A percentile compares a stretch with the other conserved stretches of the same genome.
phyloP scores from a whole-genome alignment of 2,888 invertebrate genomes.

The Asteroscopus sphinx region DNA sequence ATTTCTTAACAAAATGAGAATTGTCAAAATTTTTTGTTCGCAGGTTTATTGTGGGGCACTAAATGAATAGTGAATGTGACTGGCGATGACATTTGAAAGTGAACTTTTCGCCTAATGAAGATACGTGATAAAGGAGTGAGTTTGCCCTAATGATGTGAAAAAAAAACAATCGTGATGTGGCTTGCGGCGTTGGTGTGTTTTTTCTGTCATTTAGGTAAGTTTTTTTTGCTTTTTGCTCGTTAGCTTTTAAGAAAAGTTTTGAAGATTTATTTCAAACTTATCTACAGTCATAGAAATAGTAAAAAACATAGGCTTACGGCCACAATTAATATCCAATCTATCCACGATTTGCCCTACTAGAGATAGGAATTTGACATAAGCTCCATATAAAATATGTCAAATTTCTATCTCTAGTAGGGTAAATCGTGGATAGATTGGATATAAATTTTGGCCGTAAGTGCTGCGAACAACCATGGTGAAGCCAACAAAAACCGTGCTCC shows the following conservation, averaged over 20 bases:
- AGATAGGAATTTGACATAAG: too few relatives aligned
- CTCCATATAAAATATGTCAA: too few relatives aligned
- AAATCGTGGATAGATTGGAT: too few relatives aligned
- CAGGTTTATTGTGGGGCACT: constrained; percentile 45
- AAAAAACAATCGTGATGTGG: constrained; percentile 79
- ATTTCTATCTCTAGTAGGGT: too few relatives aligned
- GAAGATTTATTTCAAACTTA: constrained; percentile 14
- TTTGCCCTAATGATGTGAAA: constrained; percentile 81
- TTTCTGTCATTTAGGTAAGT: constrained; percentile 81
- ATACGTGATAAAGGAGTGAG: constrained; percentile 61
- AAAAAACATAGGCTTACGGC: too few relatives aligned
- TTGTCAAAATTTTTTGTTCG: constrained; percentile 43
- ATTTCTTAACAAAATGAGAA: constrained; percentile 1
- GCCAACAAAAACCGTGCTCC: too few relatives aligned
- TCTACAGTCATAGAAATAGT: too few relatives aligned
- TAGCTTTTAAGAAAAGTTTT: constrained; percentile 15
- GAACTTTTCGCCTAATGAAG: constrained; percentile 54
- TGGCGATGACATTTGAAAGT: constrained; percentile 50
- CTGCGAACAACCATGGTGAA: too few relatives aligned
- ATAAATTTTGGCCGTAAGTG: too few relatives aligned
- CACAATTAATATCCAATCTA: too few relatives aligned
- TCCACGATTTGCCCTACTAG: too few relatives aligned
- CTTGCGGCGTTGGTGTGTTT: constrained; percentile 79
- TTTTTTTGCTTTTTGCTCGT: constrained; percentile 23
- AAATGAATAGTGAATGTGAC: constrained; percentile 45